Evolutionary conservation across 2,797 vertebrate species (phyloP), one percentile per base, ranked within the genome.

Genomic region (Erpetoichthys calabaricus): DNA sequence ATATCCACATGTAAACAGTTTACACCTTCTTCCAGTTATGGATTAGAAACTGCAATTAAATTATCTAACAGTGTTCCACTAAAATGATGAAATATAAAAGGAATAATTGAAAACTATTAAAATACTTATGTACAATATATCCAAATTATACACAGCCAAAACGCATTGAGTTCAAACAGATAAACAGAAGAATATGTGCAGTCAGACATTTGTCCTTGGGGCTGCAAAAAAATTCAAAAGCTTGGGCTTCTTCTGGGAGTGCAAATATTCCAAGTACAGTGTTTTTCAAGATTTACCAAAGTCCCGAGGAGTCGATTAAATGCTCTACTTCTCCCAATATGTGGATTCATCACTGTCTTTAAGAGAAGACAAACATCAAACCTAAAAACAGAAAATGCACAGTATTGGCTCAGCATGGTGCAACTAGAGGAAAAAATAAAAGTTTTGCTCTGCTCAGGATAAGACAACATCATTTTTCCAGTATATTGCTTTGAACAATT

Each of bases 71-170:
- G 74, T 74, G 65, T 75, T 71, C 75, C 78, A 73, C 73, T 74
- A 72, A 56, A 67, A 62, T 68, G 69, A 67, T 65, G 62, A 65
- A 70, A 73, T 60, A 69, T 62, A 72, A 55, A 56, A 62, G 53
- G 45, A 63, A 63, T 65, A 70, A 62, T 61, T 65, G 61, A 59
- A 74, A 77, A 69, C 68, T 57, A 70, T 68, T 72, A 75, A 69
- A 76, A 75, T 56, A 60, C 75, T 68, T 77, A 80, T 82, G 74
- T 80, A 74, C 69, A 73, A 72, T 69, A 75, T 68, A 73, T 75
- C 62, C 63, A 66, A 76, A 76, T 69, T 70, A 68, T 67, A 72
- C 63, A 58, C 67, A 66, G 67, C 65, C 63, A 8, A 6, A 63
- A 57, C 65, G 52, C 68, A 67, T n/a, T 49, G 47, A 59, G 3